phyloP scores from a whole-genome alignment of 2,113 vertebrate species.

The Astur gentilis region DNA sequence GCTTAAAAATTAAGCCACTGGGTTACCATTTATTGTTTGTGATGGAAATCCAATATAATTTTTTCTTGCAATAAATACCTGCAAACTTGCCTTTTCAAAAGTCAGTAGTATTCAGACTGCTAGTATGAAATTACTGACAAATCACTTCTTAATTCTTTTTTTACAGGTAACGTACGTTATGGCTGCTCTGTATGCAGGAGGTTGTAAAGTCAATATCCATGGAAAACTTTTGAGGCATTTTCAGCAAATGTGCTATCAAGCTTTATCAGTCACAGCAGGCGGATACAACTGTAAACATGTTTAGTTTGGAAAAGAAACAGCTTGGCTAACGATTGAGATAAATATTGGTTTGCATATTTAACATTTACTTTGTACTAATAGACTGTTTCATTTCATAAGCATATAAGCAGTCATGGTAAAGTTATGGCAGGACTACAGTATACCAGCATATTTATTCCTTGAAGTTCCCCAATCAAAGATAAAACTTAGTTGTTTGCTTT shows the following conservation, averaged over 20 bases:
- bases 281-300: constrained; percentile 29
- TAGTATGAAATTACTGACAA: background rate
- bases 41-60: background rate
- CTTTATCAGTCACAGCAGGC: constrained; percentile 12
- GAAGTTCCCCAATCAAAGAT: constrained; percentile 34
- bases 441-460: constrained; percentile 28
- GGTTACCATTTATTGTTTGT: background rate
- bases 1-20: background rate
- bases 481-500: constrained; percentile 48
- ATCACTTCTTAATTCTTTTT: background rate
- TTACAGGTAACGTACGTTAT: background rate
- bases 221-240: background rate
- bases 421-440: constrained; percentile 7
- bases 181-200: background rate
- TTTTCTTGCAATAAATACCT: background rate
- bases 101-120: background rate
- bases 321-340: constrained; percentile 16
- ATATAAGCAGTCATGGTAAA: constrained; percentile 34
- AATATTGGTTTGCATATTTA: constrained; percentile 34
- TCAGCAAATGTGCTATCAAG: background rate
- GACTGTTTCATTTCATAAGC: constrained; percentile 46
- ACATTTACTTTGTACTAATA: constrained; percentile 46
- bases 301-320: constrained; percentile 21
- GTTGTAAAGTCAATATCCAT: background rate
- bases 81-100: background rate